Percentiles rank a stretch among this genome's conserved stretches.
These are phyloP conservation scores for Leptura quadrifasciata DNA, from an alignment of 2,888 invertebrate genomes.

Conservation along the genomic window DNA sequence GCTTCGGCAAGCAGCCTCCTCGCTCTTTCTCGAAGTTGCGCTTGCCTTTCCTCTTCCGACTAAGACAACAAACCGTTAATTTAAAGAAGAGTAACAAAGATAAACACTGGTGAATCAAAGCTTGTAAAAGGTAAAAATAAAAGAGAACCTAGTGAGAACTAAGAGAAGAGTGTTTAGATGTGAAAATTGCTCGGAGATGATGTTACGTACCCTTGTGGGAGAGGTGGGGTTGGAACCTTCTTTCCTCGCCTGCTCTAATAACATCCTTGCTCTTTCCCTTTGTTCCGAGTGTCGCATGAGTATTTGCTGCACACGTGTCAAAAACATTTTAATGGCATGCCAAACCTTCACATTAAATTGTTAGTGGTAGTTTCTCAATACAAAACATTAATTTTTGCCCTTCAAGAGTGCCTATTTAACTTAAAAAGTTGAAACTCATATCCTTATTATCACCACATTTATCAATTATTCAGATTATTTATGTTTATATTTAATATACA, in stretches of 20 bases:
- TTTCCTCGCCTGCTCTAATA: slow-evolving; percentile 86
- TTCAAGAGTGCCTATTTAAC: not conserved
- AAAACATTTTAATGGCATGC: slow-evolving; percentile 70
- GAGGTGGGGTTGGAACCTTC: slow-evolving; percentile 73
- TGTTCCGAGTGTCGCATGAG: slow-evolving; percentile 89
- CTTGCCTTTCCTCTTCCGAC: slow-evolving; percentile 91
- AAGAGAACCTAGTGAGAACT: slow-evolving; percentile 33
- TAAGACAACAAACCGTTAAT: slow-evolving; percentile 39
- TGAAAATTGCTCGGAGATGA: slow-evolving; percentile 5
- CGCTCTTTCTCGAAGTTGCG: slow-evolving; percentile 90
- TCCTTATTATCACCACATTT: no score
- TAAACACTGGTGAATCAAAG: slow-evolving; percentile 10
- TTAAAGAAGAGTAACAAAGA: not conserved
- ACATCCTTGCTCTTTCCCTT: slow-evolving; percentile 87
- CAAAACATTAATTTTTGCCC: slow-evolving; percentile 19
- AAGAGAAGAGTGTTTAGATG: slow-evolving; percentile 14
- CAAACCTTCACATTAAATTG: slow-evolving; percentile 67
- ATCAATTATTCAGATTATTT: no score
- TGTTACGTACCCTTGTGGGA: slow-evolving; percentile 74
- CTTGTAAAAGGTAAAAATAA: slow-evolving; percentile 22
- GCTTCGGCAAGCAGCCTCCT: slow-evolving; percentile 93
- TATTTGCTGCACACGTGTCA: slow-evolving; percentile 79
- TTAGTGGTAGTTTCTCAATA: slow-evolving; percentile 45
- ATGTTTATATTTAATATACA: no score
- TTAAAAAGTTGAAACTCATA: no score